phyloP scores from a whole-genome alignment of 2,888 invertebrate species.

The Ectemnius lituratus region DNA sequence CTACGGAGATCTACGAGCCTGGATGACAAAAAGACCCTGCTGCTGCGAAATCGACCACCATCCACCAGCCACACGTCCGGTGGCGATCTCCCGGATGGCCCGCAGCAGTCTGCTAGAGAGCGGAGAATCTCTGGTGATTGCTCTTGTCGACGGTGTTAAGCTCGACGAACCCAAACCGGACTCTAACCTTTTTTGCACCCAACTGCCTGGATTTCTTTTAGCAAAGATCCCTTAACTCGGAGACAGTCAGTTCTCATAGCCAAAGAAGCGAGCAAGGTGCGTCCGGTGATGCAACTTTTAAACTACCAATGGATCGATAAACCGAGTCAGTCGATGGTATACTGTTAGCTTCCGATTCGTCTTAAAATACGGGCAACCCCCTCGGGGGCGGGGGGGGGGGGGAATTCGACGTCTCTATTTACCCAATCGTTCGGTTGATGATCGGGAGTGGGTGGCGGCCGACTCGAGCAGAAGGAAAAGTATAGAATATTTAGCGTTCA shows the following conservation, averaged over 20 bases:
- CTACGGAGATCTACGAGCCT: slow-evolving; percentile 65
- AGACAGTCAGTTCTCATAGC: neutral
- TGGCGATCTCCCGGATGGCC: slow-evolving; percentile 58
- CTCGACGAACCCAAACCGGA: slow-evolving; percentile 13
- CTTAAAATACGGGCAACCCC: slow-evolving; percentile 59
- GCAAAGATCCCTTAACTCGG: neutral
- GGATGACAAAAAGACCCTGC: slow-evolving; percentile 68
- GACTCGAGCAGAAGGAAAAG: slow-evolving; percentile 71
- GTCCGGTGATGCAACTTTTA: neutral
- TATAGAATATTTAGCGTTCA: slow-evolving; percentile 78
- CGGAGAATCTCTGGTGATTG: slow-evolving; percentile 47
- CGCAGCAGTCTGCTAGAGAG: slow-evolving; percentile 30
- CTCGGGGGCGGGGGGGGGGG: slow-evolving; percentile 31
- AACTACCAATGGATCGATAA: neutral
- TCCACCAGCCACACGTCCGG: slow-evolving; percentile 30
- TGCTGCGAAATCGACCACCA: slow-evolving; percentile 43
- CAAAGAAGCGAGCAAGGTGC: neutral
- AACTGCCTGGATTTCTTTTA: slow-evolving; percentile 19
- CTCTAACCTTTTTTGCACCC: slow-evolving; percentile 22
- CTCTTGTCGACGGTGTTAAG: slow-evolving; percentile 20
- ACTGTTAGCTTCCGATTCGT: slow-evolving; percentile 35
- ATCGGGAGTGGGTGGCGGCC: slow-evolving; percentile 65
- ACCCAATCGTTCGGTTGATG: slow-evolving; percentile 73
- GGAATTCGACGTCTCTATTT: slow-evolving; percentile 66
- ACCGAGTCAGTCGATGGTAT: neutral